Percentiles rank a stretch among this genome's conserved stretches.
Conservation (phyloP, 2,888 invertebrate genomes). For the Gerosis bhagava region DNA sequence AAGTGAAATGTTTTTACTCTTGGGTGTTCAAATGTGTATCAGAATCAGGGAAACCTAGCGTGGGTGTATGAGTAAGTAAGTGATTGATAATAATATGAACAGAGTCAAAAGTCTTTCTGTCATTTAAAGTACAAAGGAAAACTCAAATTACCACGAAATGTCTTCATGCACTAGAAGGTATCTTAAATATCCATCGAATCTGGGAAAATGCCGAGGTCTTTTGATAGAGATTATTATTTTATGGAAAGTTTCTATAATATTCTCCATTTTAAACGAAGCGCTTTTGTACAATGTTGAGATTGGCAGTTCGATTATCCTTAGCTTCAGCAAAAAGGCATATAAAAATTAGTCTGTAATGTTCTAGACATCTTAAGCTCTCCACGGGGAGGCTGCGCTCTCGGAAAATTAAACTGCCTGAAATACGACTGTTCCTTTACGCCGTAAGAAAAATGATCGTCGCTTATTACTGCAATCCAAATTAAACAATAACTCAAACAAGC, state of each 20-base stretch:
- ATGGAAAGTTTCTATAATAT: slow-evolving; percentile 62
- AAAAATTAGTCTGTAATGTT: slow-evolving; percentile 74
- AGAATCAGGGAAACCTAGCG: too few species aligned
- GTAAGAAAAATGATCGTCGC: slow-evolving; percentile 53
- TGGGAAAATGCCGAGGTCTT: slow-evolving; percentile 40
- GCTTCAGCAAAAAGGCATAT: slow-evolving; percentile 67
- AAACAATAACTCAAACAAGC: slow-evolving; percentile 21
- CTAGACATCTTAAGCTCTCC: slow-evolving; percentile 73
- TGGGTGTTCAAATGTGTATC: too few species aligned
- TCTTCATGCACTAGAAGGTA: slow-evolving; percentile 44
- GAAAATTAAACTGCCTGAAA: slow-evolving; percentile 69
- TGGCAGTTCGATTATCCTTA: slow-evolving; percentile 78
- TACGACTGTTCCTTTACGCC: slow-evolving; percentile 50
- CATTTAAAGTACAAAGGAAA: too few species aligned
- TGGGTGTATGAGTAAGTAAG: too few species aligned
- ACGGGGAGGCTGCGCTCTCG: slow-evolving; percentile 54
- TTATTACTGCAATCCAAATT: slow-evolving; percentile 37
- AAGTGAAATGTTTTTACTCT: too few species aligned
- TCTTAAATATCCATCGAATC: slow-evolving; percentile 33
- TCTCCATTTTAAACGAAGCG: slow-evolving; percentile 42
- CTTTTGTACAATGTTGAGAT: slow-evolving; percentile 66
- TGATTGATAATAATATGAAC: too few species aligned
- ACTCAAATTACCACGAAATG: slow-evolving; percentile 9
- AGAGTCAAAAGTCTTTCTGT: too few species aligned
- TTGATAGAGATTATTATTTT: slow-evolving; percentile 46